These are phyloP conservation scores for Oncorhynchus mykiss DNA, from an alignment of 2,113 vertebrate species.

Conservation along the genomic window DNA sequence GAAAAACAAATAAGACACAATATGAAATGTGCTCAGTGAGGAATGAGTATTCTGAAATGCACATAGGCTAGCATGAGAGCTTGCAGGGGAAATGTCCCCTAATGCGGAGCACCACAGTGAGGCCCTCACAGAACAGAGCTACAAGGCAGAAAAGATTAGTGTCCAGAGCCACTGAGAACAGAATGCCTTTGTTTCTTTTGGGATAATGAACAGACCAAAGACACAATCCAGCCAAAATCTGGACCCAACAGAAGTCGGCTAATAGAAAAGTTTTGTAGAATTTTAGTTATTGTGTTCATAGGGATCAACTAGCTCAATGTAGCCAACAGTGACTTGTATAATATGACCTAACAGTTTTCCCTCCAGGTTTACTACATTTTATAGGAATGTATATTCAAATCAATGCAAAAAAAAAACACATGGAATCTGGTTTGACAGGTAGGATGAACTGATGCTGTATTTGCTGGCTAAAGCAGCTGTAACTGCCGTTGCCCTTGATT, in stretches of 20 bases:
- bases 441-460: constrained; percentile 20
- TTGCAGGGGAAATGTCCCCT: constrained; percentile 36
- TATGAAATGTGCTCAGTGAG: too few relatives aligned
- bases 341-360: too few relatives aligned
- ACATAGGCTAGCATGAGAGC: constrained; percentile 55
- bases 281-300: constrained; percentile 1
- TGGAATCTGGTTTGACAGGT: not conserved
- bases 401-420: not conserved
- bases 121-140: constrained; percentile 60
- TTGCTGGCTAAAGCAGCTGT: not conserved
- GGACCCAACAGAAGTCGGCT: constrained; percentile 36
- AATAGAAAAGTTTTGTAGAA: not conserved
- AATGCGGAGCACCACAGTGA: constrained; percentile 39
- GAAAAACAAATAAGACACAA: too few relatives aligned
- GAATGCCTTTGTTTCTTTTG: constrained; percentile 75
- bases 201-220: constrained; percentile 67
- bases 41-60: constrained; percentile 1
- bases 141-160: constrained; percentile 80
- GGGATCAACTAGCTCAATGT: too few relatives aligned
- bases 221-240: constrained; percentile 23
- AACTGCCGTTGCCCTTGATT: constrained; percentile 20
- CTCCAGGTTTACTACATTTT: too few relatives aligned
- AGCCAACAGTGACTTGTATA: too few relatives aligned
- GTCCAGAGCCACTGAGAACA: constrained; percentile 70
- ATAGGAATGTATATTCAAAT: too few relatives aligned